Evolutionary conservation across 2,888 invertebrate species (phyloP), one percentile per base, ranked within the genome.

Genomic region (Corbicula japonica): DNA sequence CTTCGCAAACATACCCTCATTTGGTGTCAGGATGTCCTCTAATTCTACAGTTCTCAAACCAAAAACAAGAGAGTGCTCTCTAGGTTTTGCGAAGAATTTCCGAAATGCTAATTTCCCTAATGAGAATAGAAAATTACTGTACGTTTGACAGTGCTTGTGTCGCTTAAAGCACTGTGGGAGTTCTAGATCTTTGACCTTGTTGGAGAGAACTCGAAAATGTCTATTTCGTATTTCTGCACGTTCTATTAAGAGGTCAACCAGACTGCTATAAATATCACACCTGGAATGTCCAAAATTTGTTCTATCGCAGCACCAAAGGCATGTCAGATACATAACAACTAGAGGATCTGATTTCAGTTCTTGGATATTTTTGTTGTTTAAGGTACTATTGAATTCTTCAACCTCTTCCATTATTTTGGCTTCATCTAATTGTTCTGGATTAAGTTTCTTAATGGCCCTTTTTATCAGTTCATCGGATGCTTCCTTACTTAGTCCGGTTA

Each of bases 81-180:
- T 46, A 10, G 5, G 5, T n/a, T 46, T 12, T n/a, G 18, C 46
- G 5, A 46, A n/a, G 18, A n/a, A 46, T n/a, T 18, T 46, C 21
- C 21, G n/a, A 46, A 46, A 46, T 21, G 46, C 46, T 46, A 46
- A 46, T n/a, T 46, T 18, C 5, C 46, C 46, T 18, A 46, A 46
- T 18, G 18, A n/a, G 5, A 21, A n/a, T n/a, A 46, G 21, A 46
- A 46, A 46, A 18, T 18, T 46, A n/a, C 5, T n/a, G n/a, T 46
- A 46, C 21, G 18, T 6, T 18, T 10, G 10, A 46, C 46, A 46
- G 21, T 12, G 21, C 5, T 12, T 21, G 21, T 46, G 18, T 46
- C 21, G 5, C 5, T 21, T 46, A 4, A 46, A 5, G 18, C n/a
- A 18, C 4, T 46, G n/a, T 46, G 46, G 46, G n/a, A 46, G 18